phyloP scores from a whole-genome alignment of 2,888 invertebrate genomes.

The Plutella xylostella region DNA sequence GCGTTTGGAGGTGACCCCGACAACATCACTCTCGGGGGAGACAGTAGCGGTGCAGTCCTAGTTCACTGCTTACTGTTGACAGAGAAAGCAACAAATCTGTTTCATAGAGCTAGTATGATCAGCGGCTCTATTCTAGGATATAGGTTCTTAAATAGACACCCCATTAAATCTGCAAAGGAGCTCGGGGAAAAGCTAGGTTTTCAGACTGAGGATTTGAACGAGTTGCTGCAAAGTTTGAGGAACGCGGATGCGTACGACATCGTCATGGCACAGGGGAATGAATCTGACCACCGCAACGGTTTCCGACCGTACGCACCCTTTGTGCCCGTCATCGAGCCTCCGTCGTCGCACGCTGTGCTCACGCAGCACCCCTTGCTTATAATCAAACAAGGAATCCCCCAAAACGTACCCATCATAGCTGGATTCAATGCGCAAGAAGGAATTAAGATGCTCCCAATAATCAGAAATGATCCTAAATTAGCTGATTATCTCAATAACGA shows the following conservation, averaged over 20 bases:
- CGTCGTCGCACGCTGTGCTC: constrained; percentile 28
- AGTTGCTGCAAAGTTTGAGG: constrained; percentile 18
- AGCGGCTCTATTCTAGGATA: constrained; percentile 25
- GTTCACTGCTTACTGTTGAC: constrained; percentile 31
- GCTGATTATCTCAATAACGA: constrained; percentile 21
- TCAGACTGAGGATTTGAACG: constrained; percentile 12
- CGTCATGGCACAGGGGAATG: constrained; percentile 20
- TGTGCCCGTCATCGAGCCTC: constrained; percentile 41
- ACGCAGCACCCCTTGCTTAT: constrained; percentile 31
- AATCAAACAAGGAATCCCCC: constrained; percentile 30
- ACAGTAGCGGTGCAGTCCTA: constrained; percentile 33
- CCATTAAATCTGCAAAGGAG: constrained; percentile 19
- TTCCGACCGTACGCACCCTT: constrained; percentile 25
- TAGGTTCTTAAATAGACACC: constrained; percentile 22
- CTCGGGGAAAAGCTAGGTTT: constrained; percentile 21
- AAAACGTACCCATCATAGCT: constrained; percentile 36
- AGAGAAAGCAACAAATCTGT: constrained; percentile 25
- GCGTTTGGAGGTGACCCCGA: constrained; percentile 29
- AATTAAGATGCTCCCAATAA: constrained; percentile 17
- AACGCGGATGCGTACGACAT: constrained; percentile 21
- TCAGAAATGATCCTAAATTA: constrained; percentile 13
- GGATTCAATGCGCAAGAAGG: constrained; percentile 45
- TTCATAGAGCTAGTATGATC: constrained; percentile 22
- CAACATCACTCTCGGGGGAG: constrained; percentile 30
- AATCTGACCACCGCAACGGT: constrained; percentile 16